Conservation (phyloP, 2,797 vertebrate genomes). For the Crenuchus spilurus region DNA sequence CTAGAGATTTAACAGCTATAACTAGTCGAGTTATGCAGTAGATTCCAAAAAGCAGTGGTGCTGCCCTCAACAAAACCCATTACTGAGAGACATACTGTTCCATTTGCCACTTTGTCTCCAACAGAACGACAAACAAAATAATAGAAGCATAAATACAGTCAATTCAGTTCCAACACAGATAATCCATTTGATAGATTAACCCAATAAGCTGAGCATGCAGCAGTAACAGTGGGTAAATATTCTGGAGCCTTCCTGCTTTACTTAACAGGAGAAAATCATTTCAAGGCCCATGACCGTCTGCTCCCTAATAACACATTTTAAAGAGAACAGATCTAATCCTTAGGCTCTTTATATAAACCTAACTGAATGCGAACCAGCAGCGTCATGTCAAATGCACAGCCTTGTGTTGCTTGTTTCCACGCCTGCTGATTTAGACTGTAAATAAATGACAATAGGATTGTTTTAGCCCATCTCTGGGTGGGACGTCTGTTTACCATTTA, state of each 20-base stretch:
- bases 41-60: background rate
- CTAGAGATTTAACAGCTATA: too few species aligned
- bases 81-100: background rate
- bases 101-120: background rate
- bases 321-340: background rate
- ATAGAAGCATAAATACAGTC: background rate
- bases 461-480: background rate
- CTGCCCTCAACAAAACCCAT: background rate
- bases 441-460: background rate
- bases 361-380: slow-evolving; percentile 17
- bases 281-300: slow-evolving; percentile 32
- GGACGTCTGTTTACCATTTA: background rate
- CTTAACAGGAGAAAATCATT: slow-evolving; percentile 24
- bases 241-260: slow-evolving; percentile 28
- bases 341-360: slow-evolving; percentile 9
- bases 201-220: slow-evolving; percentile 14
- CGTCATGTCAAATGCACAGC: background rate
- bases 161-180: background rate
- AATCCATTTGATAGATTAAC: slow-evolving; percentile 3
- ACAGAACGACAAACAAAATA: background rate
- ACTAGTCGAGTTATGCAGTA: background rate
- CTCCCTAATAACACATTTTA: slow-evolving; percentile 16
- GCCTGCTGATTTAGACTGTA: background rate
- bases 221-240: background rate
- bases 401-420: background rate